Base-by-base conservation (phyloP, 2,113 vertebrate genomes). In the Zapornia atra region DNA sequence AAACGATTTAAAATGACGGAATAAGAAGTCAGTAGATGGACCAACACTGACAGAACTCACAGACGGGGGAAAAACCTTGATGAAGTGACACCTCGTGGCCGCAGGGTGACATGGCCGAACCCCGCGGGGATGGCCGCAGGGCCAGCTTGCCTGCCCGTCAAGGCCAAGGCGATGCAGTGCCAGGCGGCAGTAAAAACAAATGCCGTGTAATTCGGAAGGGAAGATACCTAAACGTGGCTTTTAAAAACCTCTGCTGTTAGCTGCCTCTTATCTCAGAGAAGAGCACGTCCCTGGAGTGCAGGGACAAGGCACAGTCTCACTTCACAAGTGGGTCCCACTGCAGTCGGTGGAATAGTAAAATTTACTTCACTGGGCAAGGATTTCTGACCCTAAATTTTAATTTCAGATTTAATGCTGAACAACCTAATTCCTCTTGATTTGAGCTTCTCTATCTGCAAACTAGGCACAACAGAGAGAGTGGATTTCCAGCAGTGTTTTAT, bases 81-180 rank as follows among this genome's bases (percentile, higher is more conserved):
- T n/a, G 12, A 96, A 22, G 80, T 53, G 96, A 75, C 96, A 86
- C 75, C 90, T 96, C 75, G 92, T 84, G 96, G 92, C 69, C 25
- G 17, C 24, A 1, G 3, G 5, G 51, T 8, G 38, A 2, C 63
- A 65, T 19, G 51, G n/a, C 80, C 25, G 51, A 28, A 15, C 14
- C 3, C 28, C 4, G 48, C 8, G 10, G 8, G 11, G 34, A 3
- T 53, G 14, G 34, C 18, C 24, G 4, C 22, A 5, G 29, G 17
- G 33, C 26, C 21, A 4, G 28, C 6, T 24, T 12, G 31, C 15
- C 9, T 21, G 40, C 40, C 34, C 25, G 15, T 7, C 24, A 28
- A 40, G 33, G 31, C 42, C 42, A 29, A 51, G 42, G 25, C 46
- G 11, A 2, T 4, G 26, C 21, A 36, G 21, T 48, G 48, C 11